A percentile compares a stretch with the other conserved stretches of the same genome.
These are phyloP conservation scores for Saguinus imperator DNA, from an alignment of 2,113 vertebrate genomes.

Conservation along the genomic window DNA sequence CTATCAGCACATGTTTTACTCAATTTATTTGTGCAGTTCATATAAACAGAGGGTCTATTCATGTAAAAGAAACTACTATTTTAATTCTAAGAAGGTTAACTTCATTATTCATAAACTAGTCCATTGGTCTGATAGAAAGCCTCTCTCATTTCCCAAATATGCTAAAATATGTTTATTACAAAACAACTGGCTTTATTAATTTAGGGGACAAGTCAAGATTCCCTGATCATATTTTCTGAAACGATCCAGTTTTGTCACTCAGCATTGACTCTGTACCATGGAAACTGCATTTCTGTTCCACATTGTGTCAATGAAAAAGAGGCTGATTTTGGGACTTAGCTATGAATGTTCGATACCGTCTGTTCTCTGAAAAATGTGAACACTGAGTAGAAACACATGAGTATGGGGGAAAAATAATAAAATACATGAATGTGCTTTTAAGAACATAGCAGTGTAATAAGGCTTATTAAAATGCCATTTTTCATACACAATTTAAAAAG, in stretches of 20 bases:
- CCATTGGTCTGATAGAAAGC: not conserved
- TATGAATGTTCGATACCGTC: not conserved
- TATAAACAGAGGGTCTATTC: not conserved
- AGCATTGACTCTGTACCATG: not conserved
- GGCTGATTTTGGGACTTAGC: not conserved
- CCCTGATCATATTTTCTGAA: not conserved
- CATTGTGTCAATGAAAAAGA: not conserved
- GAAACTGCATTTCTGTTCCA: not conserved
- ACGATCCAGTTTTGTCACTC: not conserved
- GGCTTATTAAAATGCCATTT: constrained; percentile 12
- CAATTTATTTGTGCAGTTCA: not conserved
- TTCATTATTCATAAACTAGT: not conserved
- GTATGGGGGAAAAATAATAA: not conserved
- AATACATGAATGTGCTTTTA: not conserved
- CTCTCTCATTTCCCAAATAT: not conserved
- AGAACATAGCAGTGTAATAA: not conserved
- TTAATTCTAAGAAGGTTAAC: constrained; percentile 16
- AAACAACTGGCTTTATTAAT: not conserved
- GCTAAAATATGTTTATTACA: constrained; percentile 13
- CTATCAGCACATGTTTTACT: not conserved
- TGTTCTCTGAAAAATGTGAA: constrained; percentile 20
- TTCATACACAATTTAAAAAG: not conserved
- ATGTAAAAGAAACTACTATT: not conserved
- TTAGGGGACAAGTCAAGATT: not conserved
- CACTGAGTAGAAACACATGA: not conserved